phyloP scores from a whole-genome alignment of 2,113 vertebrate species.

The Syngnathus scovelli region DNA sequence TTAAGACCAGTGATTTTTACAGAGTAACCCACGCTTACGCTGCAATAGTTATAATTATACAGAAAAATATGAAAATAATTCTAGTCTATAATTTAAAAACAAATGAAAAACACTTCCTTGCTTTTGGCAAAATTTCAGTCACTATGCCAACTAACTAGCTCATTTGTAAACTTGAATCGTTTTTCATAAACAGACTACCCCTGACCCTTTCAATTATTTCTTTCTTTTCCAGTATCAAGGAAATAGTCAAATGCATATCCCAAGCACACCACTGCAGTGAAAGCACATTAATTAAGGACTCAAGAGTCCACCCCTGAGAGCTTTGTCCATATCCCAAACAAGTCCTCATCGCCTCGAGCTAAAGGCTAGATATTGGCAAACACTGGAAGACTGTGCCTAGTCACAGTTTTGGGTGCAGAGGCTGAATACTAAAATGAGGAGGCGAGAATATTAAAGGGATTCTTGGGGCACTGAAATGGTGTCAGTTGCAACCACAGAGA shows the following conservation, averaged over 20 bases:
- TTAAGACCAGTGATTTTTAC: too few relatives aligned
- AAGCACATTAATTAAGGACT: background rate
- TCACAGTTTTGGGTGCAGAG: background rate
- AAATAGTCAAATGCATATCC: background rate
- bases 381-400: background rate
- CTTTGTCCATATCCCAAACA: background rate
- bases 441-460: background rate
- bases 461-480: background rate
- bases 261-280: background rate
- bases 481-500: background rate
- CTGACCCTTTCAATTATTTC: background rate
- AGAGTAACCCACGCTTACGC: too few relatives aligned
- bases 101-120: too few relatives aligned
- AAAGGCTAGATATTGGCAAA: background rate
- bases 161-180: too few relatives aligned
- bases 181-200: background rate
- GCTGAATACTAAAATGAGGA: slow-evolving; percentile 3
- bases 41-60: too few relatives aligned
- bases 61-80: background rate
- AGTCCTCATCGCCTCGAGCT: background rate
- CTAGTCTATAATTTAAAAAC: background rate
- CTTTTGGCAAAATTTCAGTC: too few relatives aligned
- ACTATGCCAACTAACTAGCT: too few relatives aligned
- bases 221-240: background rate
- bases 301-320: background rate